A percentile compares a stretch with the other conserved stretches of the same genome.
phyloP scores from a whole-genome alignment of 2,888 invertebrate species.

The Leptinotarsa juncta region DNA sequence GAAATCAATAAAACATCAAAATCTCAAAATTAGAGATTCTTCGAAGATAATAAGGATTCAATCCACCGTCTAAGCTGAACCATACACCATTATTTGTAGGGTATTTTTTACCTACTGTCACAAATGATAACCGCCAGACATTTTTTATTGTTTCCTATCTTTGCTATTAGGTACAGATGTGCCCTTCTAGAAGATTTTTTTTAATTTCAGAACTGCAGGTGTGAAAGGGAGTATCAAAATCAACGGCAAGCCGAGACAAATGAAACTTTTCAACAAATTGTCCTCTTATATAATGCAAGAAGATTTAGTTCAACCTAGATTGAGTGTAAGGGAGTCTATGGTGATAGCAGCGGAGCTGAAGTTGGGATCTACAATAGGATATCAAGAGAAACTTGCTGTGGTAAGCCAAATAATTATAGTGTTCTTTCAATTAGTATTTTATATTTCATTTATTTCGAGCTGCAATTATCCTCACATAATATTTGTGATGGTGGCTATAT shows the following conservation, averaged over 20 bases:
- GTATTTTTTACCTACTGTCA: too few relatives aligned
- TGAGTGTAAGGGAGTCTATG: conserved; percentile 82
- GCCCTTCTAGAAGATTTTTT: neutral
- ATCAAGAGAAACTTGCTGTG: conserved; percentile 72
- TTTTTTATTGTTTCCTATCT: too few relatives aligned
- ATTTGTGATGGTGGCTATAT: too few relatives aligned
- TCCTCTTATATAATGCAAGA: conserved; percentile 88
- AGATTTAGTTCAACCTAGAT: conserved; percentile 76
- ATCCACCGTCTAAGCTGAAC: too few relatives aligned
- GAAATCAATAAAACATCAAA: too few relatives aligned
- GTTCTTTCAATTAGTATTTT: too few relatives aligned
- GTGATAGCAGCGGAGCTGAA: conserved; percentile 80
- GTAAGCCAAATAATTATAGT: conserved; percentile 65
- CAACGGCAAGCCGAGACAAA: conserved; percentile 76
- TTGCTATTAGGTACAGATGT: too few relatives aligned
- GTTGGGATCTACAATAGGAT: conserved; percentile 71
- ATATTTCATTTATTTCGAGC: too few relatives aligned
- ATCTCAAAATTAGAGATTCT: neutral
- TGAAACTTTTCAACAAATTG: conserved; percentile 78
- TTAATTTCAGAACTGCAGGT: conserved; percentile 65
- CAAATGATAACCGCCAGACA: too few relatives aligned
- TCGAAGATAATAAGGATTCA: neutral
- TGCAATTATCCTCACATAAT: too few relatives aligned
- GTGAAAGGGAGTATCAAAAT: conserved; percentile 76
- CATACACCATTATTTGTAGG: too few relatives aligned